Percentiles rank a stretch among this genome's conserved stretches.
Evolutionary conservation across 2,797 vertebrate species (phyloP).

Genomic region (Steatocranus sp.): DNA sequence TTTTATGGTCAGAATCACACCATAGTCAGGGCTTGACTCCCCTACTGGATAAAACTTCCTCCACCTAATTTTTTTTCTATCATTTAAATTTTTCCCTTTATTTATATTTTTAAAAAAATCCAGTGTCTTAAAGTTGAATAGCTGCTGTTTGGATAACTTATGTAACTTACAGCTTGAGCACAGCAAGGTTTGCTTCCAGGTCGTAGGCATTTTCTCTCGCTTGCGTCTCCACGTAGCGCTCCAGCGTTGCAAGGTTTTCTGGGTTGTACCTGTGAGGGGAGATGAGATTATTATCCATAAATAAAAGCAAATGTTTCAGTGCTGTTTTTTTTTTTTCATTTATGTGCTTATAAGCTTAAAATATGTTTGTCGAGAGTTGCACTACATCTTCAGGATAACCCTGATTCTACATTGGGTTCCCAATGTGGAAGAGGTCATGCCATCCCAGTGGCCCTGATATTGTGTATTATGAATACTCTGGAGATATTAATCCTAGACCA

Average conservation of each 20-base stretch:
- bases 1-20: background rate
- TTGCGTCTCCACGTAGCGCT: constrained; percentile 91
- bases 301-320: background rate
- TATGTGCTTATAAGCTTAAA: background rate
- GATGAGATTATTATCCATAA: background rate
- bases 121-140: background rate
- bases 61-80: background rate
- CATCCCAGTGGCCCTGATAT: background rate
- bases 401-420: background rate
- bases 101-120: rapidly evolving
- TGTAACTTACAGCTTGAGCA: constrained; percentile 84
- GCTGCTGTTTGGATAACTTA: background rate
- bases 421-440: background rate
- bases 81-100: background rate
- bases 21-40: rapidly evolving
- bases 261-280: constrained; percentile 84
- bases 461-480: background rate
- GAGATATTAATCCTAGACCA: background rate
- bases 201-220: constrained; percentile 90
- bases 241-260: constrained; percentile 86
- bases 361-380: background rate
- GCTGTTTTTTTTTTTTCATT: background rate
- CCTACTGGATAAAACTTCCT: background rate
- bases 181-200: constrained; percentile 90
- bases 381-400: background rate